Evolutionary conservation across 37 sponge, comb jelly and placozoan genomes (phyloP).

Genomic region (Eunapius fragilis): DNA sequence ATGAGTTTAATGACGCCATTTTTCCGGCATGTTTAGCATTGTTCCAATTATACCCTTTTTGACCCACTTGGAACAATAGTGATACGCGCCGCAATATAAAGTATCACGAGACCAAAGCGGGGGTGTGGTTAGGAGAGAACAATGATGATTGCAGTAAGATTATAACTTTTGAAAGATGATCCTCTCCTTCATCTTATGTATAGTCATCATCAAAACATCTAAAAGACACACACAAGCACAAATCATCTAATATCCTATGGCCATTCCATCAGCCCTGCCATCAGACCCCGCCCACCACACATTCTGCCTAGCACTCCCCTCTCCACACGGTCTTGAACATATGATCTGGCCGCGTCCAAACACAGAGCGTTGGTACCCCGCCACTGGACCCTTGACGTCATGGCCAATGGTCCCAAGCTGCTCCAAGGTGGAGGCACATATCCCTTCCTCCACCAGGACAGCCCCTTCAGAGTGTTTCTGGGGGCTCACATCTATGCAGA

Average conservation of each 20-base stretch:
- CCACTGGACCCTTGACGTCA: conserved; percentile 55
- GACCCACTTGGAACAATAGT: too few species aligned
- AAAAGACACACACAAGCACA: background rate
- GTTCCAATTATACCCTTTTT: too few species aligned
- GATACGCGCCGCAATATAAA: too few species aligned
- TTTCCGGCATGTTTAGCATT: too few species aligned
- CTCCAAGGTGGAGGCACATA: conserved; percentile 5
- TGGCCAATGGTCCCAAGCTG: conserved; percentile 65
- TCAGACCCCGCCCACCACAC: conserved; percentile 90
- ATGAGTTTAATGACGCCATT: too few species aligned
- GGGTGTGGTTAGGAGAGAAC: too few species aligned
- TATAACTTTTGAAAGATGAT: too few species aligned
- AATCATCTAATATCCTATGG: conserved; percentile 68
- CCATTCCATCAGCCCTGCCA: conserved; percentile 76
- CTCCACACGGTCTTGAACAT: background rate
- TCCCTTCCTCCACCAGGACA: conserved; percentile 76
- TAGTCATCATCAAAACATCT: too few species aligned
- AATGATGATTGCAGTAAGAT: too few species aligned
- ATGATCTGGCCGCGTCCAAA: conserved; percentile 90
- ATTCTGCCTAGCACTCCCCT: background rate
- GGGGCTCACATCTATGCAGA: conserved; percentile 59
- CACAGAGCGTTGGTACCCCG: conserved; percentile 38
- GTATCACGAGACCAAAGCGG: too few species aligned
- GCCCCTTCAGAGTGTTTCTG: conserved; percentile 6
- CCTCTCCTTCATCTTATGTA: too few species aligned